Base-by-base conservation (phyloP, 2,888 invertebrate genomes). In the Lochmaea capreae region DNA sequence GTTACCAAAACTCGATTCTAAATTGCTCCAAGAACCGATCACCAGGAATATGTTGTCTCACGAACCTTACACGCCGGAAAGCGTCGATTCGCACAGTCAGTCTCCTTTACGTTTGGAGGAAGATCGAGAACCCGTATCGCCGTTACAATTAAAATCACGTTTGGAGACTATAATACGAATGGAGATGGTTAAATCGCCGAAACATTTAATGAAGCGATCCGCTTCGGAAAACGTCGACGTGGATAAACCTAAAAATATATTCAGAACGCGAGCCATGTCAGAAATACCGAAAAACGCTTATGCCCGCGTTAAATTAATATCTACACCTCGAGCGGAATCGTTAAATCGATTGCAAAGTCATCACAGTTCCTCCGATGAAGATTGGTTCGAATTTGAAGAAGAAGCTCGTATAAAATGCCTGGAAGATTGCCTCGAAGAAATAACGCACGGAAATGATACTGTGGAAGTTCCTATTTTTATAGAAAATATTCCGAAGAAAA, bases 11-110 rank as follows among this genome's bases (percentile, higher is more conserved):
- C 81, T 87, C 79, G 87, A 87, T 81, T 83, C 83, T 61, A 87
- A 88, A 82, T 84, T 89, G 78, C 86, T 90, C 88, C 89, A 89
- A 87, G 89, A 90, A 80, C 87, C 86, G 75, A 87, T 89, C 77
- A 85, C 88, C 80, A 87, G 87, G 78, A 86, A 85, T 71, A 87
- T 86, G 87, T 80, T 87, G 49, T 79, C 82, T 82, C 87, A 91
- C 81, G 94, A 94, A 80, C 94, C 95, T 0, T 95, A 95, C 81
- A 95, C 95, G 0, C 95, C 95, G n/a, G 95, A 95, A 82, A 94
- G 94, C 85, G 89, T 92, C 77, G 94, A 94, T 82, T 94, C 94
- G 26, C 93, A 91, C 81, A 93, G 93, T 61, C 94, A 94, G 0
- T 89, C 89, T 75, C 89, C 90, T 0, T 91, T 89, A 58, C 87